phyloP scores from a whole-genome alignment of 2,113 vertebrate genomes.

The Hydropotes inermis region DNA sequence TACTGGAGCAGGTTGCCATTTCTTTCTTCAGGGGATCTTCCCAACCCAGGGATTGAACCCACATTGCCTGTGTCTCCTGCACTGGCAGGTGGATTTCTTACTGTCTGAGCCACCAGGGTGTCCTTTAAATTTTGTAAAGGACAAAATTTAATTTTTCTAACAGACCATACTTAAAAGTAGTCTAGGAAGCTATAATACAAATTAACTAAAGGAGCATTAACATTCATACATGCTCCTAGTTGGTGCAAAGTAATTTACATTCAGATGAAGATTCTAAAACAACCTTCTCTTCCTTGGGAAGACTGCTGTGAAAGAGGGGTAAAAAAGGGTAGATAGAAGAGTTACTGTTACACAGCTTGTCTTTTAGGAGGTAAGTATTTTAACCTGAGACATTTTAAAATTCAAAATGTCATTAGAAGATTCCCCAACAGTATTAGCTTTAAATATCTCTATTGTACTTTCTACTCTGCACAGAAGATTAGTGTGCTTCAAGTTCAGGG shows the following conservation, averaged over 20 bases:
- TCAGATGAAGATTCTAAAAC: background rate
- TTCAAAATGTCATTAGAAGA: background rate
- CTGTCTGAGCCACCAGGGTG: background rate
- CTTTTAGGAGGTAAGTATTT: slow-evolving; percentile 7
- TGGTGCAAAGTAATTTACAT: background rate
- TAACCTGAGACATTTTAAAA: slow-evolving; percentile 40
- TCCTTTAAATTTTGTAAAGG: background rate
- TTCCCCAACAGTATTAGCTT: background rate
- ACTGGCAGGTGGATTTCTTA: background rate
- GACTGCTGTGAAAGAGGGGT: background rate
- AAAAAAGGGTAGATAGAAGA: background rate
- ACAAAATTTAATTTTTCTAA: slow-evolving; percentile 31
- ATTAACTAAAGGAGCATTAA: background rate
- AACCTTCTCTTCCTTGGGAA: background rate
- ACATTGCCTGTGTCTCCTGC: background rate
- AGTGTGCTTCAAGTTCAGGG: background rate
- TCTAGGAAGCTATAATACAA: background rate
- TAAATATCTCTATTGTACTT: background rate
- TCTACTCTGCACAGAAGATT: background rate
- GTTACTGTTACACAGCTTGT: background rate
- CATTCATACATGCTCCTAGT: background rate
- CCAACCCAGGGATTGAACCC: background rate
- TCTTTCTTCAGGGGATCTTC: background rate
- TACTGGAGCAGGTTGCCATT: background rate
- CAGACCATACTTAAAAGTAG: background rate